Base-by-base conservation (phyloP, 2,113 vertebrate genomes). In the Sialia sialis region DNA sequence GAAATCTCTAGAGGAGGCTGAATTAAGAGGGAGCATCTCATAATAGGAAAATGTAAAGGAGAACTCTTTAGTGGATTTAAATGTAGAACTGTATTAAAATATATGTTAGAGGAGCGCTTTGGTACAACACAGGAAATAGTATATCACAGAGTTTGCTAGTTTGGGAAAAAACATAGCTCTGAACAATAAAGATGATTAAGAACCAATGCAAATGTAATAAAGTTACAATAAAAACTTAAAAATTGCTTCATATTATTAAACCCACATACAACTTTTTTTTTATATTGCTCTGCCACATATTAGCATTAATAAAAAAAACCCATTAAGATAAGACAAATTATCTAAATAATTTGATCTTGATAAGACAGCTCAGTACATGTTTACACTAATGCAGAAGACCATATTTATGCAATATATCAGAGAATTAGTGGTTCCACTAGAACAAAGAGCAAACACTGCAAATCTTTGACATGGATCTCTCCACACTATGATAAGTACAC, bases 331-430 rank as follows among this genome's bases (percentile, higher is more conserved):
- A 97, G 97, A 93, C 60, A 97, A 96, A 95, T 96, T 86, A 96
- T 97, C 84, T 94, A 96, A 98, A 97, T 93, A 97, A 90, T 90
- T 84, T 97, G 73, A 96, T 97, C 93, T 84, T 94, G 96, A 97
- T 96, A 95, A 95, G 84, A 77, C 44, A 94, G 76, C 83, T 94
- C 92, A 75, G 48, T 63, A 82, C 69, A 60, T 78, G 52, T 95
- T 96, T 93, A 84, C 80, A 93, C 51, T 78, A 94, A 95, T 92
- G 88, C 38, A 85, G 79, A 98, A 75, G 95, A 84, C 58, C 34
- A 80, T 80, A 90, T 91, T 95, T 95, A 96, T 94, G 93, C 89
- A 96, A 81, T 67, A 67, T 56, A 93, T 92, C 38, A 86, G 82
- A 94, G 77, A 95, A 97, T 87, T 91, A 86, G 52, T 84, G 41